phyloP scores from a whole-genome alignment of 2,797 vertebrate genomes.

The Strix occidentalis region DNA sequence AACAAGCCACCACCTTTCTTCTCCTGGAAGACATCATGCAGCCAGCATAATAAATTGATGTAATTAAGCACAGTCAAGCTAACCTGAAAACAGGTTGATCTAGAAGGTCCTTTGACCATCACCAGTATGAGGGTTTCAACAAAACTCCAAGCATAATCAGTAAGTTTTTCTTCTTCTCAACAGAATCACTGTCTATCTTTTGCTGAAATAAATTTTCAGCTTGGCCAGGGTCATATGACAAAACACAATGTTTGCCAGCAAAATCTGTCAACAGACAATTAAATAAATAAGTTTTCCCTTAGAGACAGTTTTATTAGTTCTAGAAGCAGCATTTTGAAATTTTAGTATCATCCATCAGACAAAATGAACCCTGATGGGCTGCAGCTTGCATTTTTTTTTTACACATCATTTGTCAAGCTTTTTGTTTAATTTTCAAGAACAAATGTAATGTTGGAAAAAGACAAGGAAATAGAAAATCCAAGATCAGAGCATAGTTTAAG shows the following conservation, averaged over 20 bases:
- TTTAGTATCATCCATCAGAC: not conserved
- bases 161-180: not conserved
- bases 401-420: not conserved
- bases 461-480: not conserved
- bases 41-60: not conserved
- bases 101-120: not conserved
- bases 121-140: not conserved
- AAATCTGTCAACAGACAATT: not conserved
- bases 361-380: not conserved
- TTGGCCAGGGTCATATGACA: not conserved
- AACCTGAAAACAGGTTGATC: not conserved
- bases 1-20: not conserved
- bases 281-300: not conserved
- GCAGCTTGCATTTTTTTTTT: not conserved
- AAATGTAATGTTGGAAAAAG: not conserved
- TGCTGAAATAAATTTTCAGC: not conserved
- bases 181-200: not conserved
- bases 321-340: not conserved
- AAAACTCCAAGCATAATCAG: not conserved
- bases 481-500: not conserved
- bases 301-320: not conserved
- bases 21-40: not conserved
- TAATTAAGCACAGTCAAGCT: not conserved
- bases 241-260: not conserved
- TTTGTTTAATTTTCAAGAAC: not conserved